Base-by-base conservation (phyloP, 2,888 invertebrate genomes). In the Onchidella celtica region DNA sequence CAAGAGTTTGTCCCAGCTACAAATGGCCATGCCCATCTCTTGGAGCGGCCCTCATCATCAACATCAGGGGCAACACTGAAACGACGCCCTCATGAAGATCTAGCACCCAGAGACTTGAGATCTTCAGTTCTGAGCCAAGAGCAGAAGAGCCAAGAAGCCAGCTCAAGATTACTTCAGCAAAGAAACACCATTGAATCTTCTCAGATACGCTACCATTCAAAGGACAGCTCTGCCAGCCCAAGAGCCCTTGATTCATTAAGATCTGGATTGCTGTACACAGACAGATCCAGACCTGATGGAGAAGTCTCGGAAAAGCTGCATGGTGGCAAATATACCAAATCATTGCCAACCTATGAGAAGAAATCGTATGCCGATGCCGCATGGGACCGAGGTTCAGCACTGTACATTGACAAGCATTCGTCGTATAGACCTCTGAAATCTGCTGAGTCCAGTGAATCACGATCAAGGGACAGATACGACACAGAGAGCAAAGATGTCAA, bases 221-320 rank as follows among this genome's bases (percentile, higher is more conserved):
- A 66, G 68, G 59, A 78, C 65, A 80, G 77, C 36, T 82, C 84
- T 65, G 75, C 84, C 9, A 24, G 40, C 65, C 85, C 83, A 57
- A 69, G 79, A 55, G 79, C 55, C 47, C 11, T 3, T 27, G 70
- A 55, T 68, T 72, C 66, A 59, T 72, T 63, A 34, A 75, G 40
- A 63, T 69, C 34, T 17, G 69, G 70, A 47, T 17, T 70, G 3
- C 40, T 59, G 3, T 47, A 81, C n/a, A 17, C 74, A 63, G 80
- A 83, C 61, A 73, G 85, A 34, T 83, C 84, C 11, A 66, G 77
- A 34, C 85, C 85, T 11, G 85, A 85, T 59, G 85, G 85, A 29
- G 83, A 84, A 38, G 84, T 85, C 3, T 83, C 85, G 4, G 84
- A 84, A 24, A 83, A 82, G 32, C 14, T 79, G 36, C 61, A 68